Evolutionary conservation across 2,888 invertebrate genomes (phyloP).

Genomic region (Coenonympha arcania): DNA sequence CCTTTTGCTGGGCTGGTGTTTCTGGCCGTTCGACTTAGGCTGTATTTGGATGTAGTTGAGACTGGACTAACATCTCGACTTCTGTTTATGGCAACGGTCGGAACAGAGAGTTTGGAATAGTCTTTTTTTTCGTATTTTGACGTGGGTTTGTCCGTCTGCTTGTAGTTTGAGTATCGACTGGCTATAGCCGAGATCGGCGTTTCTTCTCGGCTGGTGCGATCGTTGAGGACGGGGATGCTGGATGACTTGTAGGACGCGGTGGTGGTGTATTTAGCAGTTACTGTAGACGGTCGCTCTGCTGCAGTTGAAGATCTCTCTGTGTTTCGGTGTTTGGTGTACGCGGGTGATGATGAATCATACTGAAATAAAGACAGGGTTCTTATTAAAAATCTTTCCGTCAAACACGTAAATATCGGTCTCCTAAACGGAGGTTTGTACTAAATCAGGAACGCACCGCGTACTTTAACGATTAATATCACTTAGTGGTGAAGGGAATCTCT

Average conservation of each 20-base stretch:
- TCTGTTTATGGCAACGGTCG: constrained; percentile 46
- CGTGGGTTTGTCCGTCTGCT: constrained; percentile 34
- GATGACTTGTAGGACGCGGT: constrained; percentile 65
- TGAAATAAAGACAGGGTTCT: constrained; percentile 40
- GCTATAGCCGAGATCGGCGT: constrained; percentile 60
- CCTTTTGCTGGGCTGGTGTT: constrained; percentile 65
- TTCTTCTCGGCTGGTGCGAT: constrained; percentile 57
- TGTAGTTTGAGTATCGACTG: constrained; percentile 59
- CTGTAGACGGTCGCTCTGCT: constrained; percentile 56
- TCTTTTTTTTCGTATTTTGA: constrained; percentile 62
- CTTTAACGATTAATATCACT: too few species aligned
- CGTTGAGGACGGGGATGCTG: constrained; percentile 61
- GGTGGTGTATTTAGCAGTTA: constrained; percentile 63
- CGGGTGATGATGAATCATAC: constrained; percentile 56
- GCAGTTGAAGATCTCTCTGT: constrained; percentile 41
- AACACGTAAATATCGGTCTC: too few species aligned
- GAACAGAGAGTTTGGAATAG: constrained; percentile 64
- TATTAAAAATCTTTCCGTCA: neutral
- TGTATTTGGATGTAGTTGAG: constrained; percentile 57
- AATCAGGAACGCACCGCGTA: too few species aligned
- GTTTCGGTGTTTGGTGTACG: constrained; percentile 57
- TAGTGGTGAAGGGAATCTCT: too few species aligned
- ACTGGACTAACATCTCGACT: constrained; percentile 76
- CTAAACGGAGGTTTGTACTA: too few species aligned
- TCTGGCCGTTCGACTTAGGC: constrained; percentile 57